These are phyloP conservation scores for Synergus laeviventris DNA, from an alignment of 2,888 invertebrate genomes.

Conservation along the genomic window DNA sequence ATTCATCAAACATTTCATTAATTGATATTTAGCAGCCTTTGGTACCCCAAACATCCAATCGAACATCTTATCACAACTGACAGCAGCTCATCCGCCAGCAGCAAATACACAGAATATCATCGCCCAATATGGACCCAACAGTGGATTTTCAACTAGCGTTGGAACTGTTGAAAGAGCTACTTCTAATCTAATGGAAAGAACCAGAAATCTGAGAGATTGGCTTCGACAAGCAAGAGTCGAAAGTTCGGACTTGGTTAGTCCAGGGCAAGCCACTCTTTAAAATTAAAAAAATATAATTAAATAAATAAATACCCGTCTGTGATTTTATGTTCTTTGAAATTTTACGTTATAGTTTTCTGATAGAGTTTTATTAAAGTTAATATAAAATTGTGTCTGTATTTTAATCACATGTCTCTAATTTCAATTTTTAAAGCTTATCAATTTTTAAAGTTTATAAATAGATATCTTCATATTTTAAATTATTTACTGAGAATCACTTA, in stretches of 20 bases:
- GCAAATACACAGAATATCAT: slow-evolving; percentile 74
- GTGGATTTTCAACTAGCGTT: slow-evolving; percentile 73
- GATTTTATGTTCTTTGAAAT: slow-evolving; percentile 2
- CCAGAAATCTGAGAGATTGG: slow-evolving; percentile 83
- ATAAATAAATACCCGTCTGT: background rate
- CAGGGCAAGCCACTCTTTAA: slow-evolving; percentile 73
- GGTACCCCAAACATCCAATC: slow-evolving; percentile 73
- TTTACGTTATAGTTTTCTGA: background rate
- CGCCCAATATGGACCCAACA: slow-evolving; percentile 73
- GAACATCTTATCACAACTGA: slow-evolving; percentile 71
- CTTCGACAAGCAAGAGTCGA: slow-evolving; percentile 78
- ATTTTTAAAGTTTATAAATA: no score
- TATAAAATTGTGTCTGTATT: no score
- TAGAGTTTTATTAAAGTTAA: background rate
- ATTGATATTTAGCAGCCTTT: slow-evolving; percentile 61
- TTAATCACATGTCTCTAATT: no score
- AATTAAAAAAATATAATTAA: background rate
- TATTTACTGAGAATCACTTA: background rate
- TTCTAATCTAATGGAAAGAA: slow-evolving; percentile 81
- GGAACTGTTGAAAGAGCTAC: slow-evolving; percentile 78
- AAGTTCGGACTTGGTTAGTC: slow-evolving; percentile 69
- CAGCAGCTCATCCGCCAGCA: slow-evolving; percentile 67
- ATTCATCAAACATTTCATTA: slow-evolving; percentile 14
- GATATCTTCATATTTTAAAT: no score
- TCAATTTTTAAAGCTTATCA: no score